Evolutionary conservation across 2,888 invertebrate genomes (phyloP), one percentile per base, ranked within the genome.

Genomic region (Drosophila affinis): DNA sequence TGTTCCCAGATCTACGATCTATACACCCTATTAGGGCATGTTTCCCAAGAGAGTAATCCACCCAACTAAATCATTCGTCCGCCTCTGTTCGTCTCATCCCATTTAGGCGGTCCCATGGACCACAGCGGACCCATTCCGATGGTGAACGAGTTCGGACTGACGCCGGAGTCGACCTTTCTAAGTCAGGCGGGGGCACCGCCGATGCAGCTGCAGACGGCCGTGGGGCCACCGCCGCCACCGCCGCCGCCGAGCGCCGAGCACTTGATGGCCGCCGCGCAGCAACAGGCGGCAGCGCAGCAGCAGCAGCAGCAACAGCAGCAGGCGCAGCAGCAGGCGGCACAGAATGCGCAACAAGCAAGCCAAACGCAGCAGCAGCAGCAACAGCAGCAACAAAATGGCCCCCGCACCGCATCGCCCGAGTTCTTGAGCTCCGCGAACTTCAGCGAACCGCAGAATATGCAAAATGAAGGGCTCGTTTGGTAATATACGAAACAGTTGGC

Each of bases 101-200:
- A 29, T 24, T 21, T 91, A 95, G 95, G 95, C 90, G 95, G 95
- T 73, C 95, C 95, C 76, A 95, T 95, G 94, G 95, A 95, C 92
- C 95, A 95, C 91, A 93, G 94, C 75, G 94, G 94, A 72, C 94
- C 94, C 77, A 93, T 94, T 90, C 94, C 95, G 89, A 94, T 95
- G 94, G 95, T 95, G 91, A 95, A 95, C 92, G 97, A 97, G 92
- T 96, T 96, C 92, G 95, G 95, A 76, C 93, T 94, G 92, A 93
- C 94, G 72, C 94, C 94, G 77, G 96, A 96, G 92, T 95, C 93
- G 88, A 93, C 90, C 90, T 93, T 91, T 91, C 92, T 91, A 84
- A 93, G 91, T 91, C 90, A 93, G 93, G 90, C 92, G 91, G 91
- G 91, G 78, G 92, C 91, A 58, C 92, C 91, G 81, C 90, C 92